Percentiles rank a stretch among this genome's conserved stretches.
Evolutionary conservation across 2,888 invertebrate species (phyloP).

Genomic region (Machimus atricapillus): DNA sequence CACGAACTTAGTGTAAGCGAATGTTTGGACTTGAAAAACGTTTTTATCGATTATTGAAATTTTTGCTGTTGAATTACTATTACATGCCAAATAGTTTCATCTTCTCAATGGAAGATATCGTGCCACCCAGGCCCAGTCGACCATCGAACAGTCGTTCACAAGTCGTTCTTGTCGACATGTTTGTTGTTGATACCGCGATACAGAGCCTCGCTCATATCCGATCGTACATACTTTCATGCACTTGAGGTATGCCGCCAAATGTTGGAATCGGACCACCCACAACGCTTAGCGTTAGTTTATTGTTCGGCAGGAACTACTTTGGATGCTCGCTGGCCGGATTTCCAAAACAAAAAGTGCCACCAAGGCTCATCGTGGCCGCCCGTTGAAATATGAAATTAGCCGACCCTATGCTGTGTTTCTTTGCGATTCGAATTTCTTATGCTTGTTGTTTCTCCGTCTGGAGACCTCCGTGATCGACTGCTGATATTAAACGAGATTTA

Average conservation of each 20-base stretch:
- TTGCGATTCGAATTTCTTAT: constrained; percentile 29
- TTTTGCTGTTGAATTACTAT: constrained; percentile 12
- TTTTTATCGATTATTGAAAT: constrained; percentile 33
- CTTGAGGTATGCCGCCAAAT: constrained; percentile 30
- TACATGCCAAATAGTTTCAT: constrained; percentile 7
- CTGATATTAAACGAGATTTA: constrained; percentile 10
- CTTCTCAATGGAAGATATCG: neutral
- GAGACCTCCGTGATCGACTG: constrained; percentile 12
- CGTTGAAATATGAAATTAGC: constrained; percentile 11
- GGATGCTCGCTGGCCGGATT: constrained; percentile 2
- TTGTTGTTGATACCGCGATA: neutral
- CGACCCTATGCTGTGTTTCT: neutral
- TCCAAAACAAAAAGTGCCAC: constrained; percentile 29
- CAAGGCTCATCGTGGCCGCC: neutral
- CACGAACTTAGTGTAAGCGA: constrained; percentile 13
- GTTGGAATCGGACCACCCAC: constrained; percentile 22
- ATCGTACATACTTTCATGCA: constrained; percentile 18
- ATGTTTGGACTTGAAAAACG: constrained; percentile 28
- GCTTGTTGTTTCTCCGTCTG: constrained; percentile 16
- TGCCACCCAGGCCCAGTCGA: neutral
- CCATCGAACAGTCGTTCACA: constrained; percentile 16
- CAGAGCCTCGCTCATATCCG: neutral
- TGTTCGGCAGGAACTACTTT: constrained; percentile 29
- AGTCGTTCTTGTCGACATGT: neutral
- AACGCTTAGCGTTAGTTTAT: constrained; percentile 3